phyloP scores from a whole-genome alignment of 2,797 vertebrate genomes.

The Acanthurus lineatus region DNA sequence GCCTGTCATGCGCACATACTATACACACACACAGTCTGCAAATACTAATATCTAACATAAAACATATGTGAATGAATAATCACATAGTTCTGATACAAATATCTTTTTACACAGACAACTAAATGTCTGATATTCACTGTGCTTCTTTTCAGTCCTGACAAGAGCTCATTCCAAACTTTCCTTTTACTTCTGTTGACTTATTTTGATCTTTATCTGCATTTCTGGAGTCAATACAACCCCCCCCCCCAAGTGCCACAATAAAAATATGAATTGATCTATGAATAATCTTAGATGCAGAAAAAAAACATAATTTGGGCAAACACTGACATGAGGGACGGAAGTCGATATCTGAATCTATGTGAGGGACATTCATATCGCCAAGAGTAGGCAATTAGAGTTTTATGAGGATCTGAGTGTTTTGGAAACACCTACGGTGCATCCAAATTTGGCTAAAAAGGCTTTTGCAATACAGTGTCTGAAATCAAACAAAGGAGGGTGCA shows the following conservation, averaged over 20 bases:
- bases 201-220: conserved; percentile 46
- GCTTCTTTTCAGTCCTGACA: conserved; percentile 12
- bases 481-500: conserved; percentile 77
- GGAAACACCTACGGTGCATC: conserved; percentile 79
- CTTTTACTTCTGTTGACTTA: conserved; percentile 45
- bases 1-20: conserved; percentile 9
- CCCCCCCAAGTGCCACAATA: conserved; percentile 51
- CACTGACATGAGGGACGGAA: conserved; percentile 63
- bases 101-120: conserved; percentile 23
- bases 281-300: conserved; percentile 70
- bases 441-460: conserved; percentile 81
- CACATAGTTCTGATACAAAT: conserved; percentile 26
- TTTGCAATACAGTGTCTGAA: conserved; percentile 74
- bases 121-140: conserved; percentile 7
- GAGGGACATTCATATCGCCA: conserved; percentile 71
- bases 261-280: conserved; percentile 75
- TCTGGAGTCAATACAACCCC: conserved; percentile 63
- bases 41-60: conserved; percentile 77
- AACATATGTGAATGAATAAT: conserved; percentile 65
- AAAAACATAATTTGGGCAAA: conserved; percentile 58
- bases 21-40: conserved; percentile 32
- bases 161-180: conserved; percentile 49
- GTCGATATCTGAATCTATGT: conserved; percentile 75
- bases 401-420: conserved; percentile 73
- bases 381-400: conserved; percentile 77